Evolutionary conservation across 2,113 vertebrate genomes (phyloP).

Genomic region (Colossoma macropomum): DNA sequence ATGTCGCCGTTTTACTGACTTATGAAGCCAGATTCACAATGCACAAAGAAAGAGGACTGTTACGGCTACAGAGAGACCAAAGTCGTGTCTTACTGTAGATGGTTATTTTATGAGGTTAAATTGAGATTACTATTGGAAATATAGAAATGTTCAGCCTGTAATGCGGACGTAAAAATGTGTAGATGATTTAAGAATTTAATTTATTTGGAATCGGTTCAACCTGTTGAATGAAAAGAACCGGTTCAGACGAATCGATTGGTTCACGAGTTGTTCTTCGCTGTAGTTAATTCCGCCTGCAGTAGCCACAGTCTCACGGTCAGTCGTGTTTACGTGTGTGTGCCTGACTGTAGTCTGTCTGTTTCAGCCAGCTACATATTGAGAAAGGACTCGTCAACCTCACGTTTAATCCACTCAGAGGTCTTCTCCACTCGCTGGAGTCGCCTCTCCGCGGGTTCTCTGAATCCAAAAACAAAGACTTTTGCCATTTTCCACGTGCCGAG

Average conservation of each 20-base stretch:
- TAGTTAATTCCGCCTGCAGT: constrained; percentile 11
- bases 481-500: constrained; percentile 23
- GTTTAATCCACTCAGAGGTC: not conserved
- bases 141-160: too few species aligned
- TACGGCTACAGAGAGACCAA: too few species aligned
- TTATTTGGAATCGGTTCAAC: not conserved
- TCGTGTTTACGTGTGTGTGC: not conserved
- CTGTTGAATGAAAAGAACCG: not conserved
- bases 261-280: not conserved
- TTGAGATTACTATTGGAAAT: not conserved
- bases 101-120: not conserved
- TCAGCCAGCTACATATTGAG: not conserved
- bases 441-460: not conserved
- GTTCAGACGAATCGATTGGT: not conserved
- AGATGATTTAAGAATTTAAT: not conserved
- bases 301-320: not conserved
- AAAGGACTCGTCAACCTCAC: not conserved
- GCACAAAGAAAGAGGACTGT: too few species aligned
- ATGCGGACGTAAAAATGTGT: too few species aligned
- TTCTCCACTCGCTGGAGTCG: not conserved
- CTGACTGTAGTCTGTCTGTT: not conserved
- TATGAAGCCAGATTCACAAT: too few species aligned
- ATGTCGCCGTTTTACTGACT: too few species aligned
- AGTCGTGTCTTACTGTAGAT: too few species aligned
- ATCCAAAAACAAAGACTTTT: constrained; percentile 17